Evolutionary conservation across 2,797 vertebrate genomes (phyloP), one percentile per base, ranked within the genome.

Genomic region (Nannoperca australis): DNA sequence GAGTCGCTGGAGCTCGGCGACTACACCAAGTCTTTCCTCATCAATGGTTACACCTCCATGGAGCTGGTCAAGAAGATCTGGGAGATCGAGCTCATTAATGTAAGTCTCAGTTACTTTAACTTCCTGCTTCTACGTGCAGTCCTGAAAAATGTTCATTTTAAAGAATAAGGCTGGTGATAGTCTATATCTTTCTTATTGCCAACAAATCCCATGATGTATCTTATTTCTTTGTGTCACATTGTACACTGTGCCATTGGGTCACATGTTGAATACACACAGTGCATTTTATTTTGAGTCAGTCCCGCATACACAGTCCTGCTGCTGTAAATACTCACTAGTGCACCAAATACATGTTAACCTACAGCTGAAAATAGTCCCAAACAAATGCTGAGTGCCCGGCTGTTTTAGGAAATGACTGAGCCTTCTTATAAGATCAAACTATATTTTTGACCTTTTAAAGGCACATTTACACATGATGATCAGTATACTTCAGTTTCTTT

Each of bases 21-120:
- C 94, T 99, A 99, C 95, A 99, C 97, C 87, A 99, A 99, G 93
- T 95, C 97, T 72, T 99, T 99, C 92, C 97, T 99, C 85, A 96
- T 99, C 90, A 99, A 99, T 36, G 98, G 98, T 76, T 99, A 99
- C 94, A 99, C 97, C 10, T 99, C 97, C 81, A 98, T 99, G 97
- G 98, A 99, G 90, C 96, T 99, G 86, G 96, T 99, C 81, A 99
- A 99, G 95, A 99, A 99, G 95, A 98, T 99, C 93, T 99, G 98
- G 98, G 98, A 99, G 88, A 97, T 99, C 54, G 98, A 99, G 92
- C 96, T 99, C 94, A 97, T 99, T 88, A 99, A 99, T 58, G 98
- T 99, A 94, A 98, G 98, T 97, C 81, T 4, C 1, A 2, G 7
- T 4, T 30, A 2, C 14, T 51, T 17, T 20, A 17, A 17, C 32